Conservation (phyloP, 35 echinoderm and acorn worm genomes). For the Anneissia japonica region DNA sequence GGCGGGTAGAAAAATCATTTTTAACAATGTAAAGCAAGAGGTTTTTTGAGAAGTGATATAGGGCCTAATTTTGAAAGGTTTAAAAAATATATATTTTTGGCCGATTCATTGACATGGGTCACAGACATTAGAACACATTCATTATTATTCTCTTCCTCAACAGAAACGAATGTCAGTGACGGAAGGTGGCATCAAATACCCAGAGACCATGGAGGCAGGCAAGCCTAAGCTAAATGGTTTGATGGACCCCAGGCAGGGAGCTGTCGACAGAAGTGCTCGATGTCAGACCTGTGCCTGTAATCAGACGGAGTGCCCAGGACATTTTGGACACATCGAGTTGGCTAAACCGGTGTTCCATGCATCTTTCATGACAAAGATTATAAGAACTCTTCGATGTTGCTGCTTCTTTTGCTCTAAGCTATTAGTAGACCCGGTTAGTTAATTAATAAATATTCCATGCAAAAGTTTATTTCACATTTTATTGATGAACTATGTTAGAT, state of each 20-base stretch:
- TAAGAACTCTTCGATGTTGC: constrained; percentile 76
- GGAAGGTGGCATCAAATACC: constrained; percentile 73
- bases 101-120: too few species aligned
- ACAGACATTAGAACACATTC: too few species aligned
- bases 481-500: too few species aligned
- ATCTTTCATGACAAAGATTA: constrained; percentile 71
- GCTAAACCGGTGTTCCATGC: constrained; percentile 86
- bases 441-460: too few species aligned
- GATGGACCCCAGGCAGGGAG: constrained; percentile 93
- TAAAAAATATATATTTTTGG: too few species aligned
- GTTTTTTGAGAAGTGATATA: too few species aligned
- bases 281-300: constrained; percentile 96
- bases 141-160: constrained; percentile 14
- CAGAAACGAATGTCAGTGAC: constrained; percentile 84
- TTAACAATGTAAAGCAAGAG: too few species aligned
- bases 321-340: constrained; percentile 90
- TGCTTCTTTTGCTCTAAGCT: constrained; percentile 97
- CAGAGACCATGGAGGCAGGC: constrained; percentile 76
- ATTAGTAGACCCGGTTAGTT: constrained; percentile 67
- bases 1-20: too few species aligned
- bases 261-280: constrained; percentile 60
- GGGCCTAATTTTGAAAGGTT: too few species aligned
- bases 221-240: constrained; percentile 86
- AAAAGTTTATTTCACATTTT: too few species aligned
- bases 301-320: constrained; percentile 85